These are phyloP conservation scores for Myotis findleyi DNA, from an alignment of 2,797 vertebrate species.

Conservation along the genomic window DNA sequence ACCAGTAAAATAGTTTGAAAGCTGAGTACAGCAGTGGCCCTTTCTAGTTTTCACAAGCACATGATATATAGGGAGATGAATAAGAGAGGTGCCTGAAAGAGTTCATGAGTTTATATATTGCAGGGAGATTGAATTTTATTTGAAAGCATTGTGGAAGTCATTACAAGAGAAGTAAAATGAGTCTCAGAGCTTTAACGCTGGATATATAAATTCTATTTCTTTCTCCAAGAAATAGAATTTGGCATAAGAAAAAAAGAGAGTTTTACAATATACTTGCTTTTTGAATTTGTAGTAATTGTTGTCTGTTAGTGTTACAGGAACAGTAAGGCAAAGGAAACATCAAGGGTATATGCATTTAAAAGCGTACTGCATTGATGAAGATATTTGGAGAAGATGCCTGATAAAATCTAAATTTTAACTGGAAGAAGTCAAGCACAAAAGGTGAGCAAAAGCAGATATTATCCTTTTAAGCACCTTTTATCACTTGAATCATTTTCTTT, in stretches of 20 bases:
- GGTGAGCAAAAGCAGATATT: background rate
- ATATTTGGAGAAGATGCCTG: background rate
- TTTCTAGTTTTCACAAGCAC: background rate
- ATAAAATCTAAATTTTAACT: background rate
- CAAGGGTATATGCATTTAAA: constrained; percentile 6
- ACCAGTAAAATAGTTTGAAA: background rate
- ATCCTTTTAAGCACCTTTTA: background rate
- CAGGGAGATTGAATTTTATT: constrained; percentile 28
- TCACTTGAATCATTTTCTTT: constrained; percentile 31
- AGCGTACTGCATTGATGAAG: background rate
- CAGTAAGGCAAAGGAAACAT: background rate
- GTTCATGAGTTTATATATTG: background rate
- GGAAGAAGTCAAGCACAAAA: background rate
- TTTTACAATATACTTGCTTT: background rate
- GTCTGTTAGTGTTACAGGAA: background rate
- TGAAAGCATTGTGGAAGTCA: constrained; percentile 21
- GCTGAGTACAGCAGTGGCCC: background rate
- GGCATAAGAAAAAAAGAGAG: background rate
- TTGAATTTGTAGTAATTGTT: constrained; percentile 4
- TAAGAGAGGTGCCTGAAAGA: background rate
- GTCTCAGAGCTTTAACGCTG: background rate
- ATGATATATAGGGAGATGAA: background rate
- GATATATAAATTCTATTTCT: background rate
- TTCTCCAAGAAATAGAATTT: background rate
- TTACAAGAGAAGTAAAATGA: constrained; percentile 21